Base-by-base conservation (phyloP, 1,140 invertebrate species). In the Hyles vespertilio region DNA sequence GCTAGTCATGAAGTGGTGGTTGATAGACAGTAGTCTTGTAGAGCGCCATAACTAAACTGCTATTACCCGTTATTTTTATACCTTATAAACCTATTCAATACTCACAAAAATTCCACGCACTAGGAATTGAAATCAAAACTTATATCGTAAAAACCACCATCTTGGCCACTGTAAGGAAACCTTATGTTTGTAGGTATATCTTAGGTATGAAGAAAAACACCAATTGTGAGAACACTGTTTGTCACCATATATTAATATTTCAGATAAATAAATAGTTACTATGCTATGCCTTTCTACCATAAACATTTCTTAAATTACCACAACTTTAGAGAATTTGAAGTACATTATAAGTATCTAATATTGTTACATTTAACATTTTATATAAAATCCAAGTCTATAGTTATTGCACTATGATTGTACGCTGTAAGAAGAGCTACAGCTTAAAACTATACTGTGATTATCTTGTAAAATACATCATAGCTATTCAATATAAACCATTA, bases 191-290 rank as follows among this genome's bases (percentile, higher is more conserved):
- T 40, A 5, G 36, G 5, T 5, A 40, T 40, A 40, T 5, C 0
- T 40, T 40, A 8, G 10, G 46, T n/a, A n/a, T 48, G 5, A 50
- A 55, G 43, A 32, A 40, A 40, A 40, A 40, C 36, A 40, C 4
- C 2, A 40, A 5, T 40, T 40, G 65, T 65, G 65, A 68, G 61
- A 71, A 71, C 69, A 68, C 65, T 61, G 62, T 60, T 63, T 77
- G 73, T 40, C 65, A 75, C 75, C 59, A 78, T 82, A 77, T 79
- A 82, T 81, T 80, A 81, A 67, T 61, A 71, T 78, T 82, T 81
- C 68, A 66, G 69, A 76, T 82, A 79, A 80, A 81, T 79, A 79
- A 82, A 82, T 82, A 79, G 60, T 70, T 71, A 76, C 68, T 67
- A 79, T 80, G 73, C 71, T 69, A 69, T 69, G 60, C 58, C 67